phyloP scores from a whole-genome alignment of 2,113 vertebrate species.

The Corythornis vintsioides region DNA sequence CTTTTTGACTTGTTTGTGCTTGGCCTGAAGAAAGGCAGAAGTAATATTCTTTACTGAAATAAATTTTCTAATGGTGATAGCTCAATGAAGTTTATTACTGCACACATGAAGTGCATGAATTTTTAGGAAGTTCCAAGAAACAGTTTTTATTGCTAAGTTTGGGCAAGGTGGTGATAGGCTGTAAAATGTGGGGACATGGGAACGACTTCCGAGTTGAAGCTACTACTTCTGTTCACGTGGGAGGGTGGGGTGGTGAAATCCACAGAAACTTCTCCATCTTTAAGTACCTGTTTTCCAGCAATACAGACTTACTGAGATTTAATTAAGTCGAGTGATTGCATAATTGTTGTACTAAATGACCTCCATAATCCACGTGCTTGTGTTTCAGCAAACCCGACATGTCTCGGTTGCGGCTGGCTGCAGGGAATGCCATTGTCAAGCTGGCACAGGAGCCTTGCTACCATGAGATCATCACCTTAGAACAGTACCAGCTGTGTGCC shows the following conservation, averaged over 20 bases:
- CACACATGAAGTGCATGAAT: not conserved
- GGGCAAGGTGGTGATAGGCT: not conserved
- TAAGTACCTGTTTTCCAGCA: not conserved
- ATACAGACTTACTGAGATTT: not conserved
- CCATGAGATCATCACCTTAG: constrained; percentile 97
- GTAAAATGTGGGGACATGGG: not conserved
- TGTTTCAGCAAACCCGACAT: constrained; percentile 77
- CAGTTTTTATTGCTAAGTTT: not conserved
- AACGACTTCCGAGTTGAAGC: not conserved
- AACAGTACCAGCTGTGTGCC: constrained; percentile 96
- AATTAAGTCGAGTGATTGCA: not conserved
- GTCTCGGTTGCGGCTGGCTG: constrained; percentile 94
- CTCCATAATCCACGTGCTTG: not conserved
- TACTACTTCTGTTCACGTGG: not conserved
- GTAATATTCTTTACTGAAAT: not conserved
- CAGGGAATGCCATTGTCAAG: constrained; percentile 92
- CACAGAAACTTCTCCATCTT: not conserved
- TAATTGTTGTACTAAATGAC: not conserved
- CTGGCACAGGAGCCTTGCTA: constrained; percentile 98
- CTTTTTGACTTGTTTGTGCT: not conserved
- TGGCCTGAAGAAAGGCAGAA: not conserved
- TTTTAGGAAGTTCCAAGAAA: not conserved
- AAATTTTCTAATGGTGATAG: not conserved
- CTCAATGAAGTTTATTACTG: not conserved
- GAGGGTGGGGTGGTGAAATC: not conserved